phyloP scores from a whole-genome alignment of 1,140 invertebrate genomes.

The Saccostrea glomerata region DNA sequence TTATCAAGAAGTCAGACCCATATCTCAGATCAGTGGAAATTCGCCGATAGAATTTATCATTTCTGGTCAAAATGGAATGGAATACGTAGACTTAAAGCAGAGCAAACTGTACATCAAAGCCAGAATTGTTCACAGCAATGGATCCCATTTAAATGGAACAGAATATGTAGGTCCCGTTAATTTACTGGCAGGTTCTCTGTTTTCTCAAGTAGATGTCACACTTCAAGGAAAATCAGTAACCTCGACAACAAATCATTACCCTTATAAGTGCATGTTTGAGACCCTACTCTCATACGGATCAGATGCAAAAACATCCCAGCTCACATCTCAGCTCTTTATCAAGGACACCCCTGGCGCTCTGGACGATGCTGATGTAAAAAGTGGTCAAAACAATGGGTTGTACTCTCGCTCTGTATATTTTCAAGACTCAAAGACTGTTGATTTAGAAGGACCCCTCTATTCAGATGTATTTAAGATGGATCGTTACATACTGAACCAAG shows the following conservation, averaged over 20 bases:
- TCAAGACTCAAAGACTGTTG: slow-evolving; percentile 33
- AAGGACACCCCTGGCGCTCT: slow-evolving; percentile 29
- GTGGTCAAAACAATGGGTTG: slow-evolving; percentile 41
- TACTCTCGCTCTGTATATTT: slow-evolving; percentile 31
- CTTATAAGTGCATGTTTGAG: slow-evolving; percentile 54
- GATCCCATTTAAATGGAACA: neutral
- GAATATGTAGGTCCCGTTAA: slow-evolving; percentile 42
- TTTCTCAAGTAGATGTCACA: slow-evolving; percentile 51
- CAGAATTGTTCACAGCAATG: slow-evolving; percentile 43
- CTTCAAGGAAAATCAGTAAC: slow-evolving; percentile 40
- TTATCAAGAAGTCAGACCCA: slow-evolving; percentile 56
- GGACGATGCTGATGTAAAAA: slow-evolving; percentile 48
- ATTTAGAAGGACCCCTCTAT: slow-evolving; percentile 46
- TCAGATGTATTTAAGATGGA: slow-evolving; percentile 54
- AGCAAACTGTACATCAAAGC: slow-evolving; percentile 48
- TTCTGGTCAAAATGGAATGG: slow-evolving; percentile 53
- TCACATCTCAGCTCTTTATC: slow-evolving; percentile 27
- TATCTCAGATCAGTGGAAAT: slow-evolving; percentile 45
- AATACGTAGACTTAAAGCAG: slow-evolving; percentile 51
- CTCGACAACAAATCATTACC: slow-evolving; percentile 52
- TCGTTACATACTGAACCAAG: slow-evolving; percentile 56
- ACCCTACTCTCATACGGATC: slow-evolving; percentile 50
- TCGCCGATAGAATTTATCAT: slow-evolving; percentile 54
- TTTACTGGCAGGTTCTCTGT: slow-evolving; percentile 40
- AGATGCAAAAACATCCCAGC: slow-evolving; percentile 50